Percentiles rank a stretch among this genome's conserved stretches.
Conservation (phyloP, 2,113 vertebrate genomes). For the Pangasianodon gigas region DNA sequence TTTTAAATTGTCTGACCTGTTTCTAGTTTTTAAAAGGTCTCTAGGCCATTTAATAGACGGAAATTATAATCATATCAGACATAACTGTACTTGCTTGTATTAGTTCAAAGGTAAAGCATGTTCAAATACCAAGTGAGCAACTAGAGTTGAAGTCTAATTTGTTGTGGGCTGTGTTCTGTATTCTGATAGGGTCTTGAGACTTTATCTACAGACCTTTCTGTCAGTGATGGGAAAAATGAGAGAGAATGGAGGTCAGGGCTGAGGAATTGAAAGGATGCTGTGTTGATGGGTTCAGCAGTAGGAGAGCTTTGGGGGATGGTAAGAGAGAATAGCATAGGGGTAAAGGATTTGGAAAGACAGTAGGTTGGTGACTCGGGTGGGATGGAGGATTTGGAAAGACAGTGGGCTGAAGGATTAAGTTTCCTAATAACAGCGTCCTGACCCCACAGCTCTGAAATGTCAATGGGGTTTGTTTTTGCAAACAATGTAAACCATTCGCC, state of each 20-base stretch:
- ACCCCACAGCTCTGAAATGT: slow-evolving; percentile 64
- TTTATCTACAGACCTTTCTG: slow-evolving; percentile 29
- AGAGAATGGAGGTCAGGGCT: slow-evolving; percentile 32
- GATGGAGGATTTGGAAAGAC: slow-evolving; percentile 58
- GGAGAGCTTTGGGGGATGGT: slow-evolving; percentile 25
- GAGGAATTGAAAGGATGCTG: slow-evolving; percentile 37
- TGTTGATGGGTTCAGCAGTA: slow-evolving; percentile 35
- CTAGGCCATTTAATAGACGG: neutral
- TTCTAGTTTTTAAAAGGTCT: neutral
- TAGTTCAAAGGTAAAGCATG: neutral
- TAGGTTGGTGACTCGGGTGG: slow-evolving; percentile 32
- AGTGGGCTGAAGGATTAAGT: slow-evolving; percentile 59
- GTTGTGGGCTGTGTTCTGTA: neutral
- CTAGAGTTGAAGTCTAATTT: neutral
- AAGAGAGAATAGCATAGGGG: slow-evolving; percentile 24
- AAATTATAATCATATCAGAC: neutral
- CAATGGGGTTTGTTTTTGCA: slow-evolving; percentile 70
- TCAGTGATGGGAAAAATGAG: slow-evolving; percentile 22
- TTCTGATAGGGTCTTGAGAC: neutral
- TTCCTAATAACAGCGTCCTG: slow-evolving; percentile 54
- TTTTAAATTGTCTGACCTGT: neutral
- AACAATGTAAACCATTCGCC: slow-evolving; percentile 68
- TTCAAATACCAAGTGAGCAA: neutral
- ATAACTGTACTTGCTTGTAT: neutral
- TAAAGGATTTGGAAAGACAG: slow-evolving; percentile 39